A percentile compares a stretch with the other conserved stretches of the same genome.
These are phyloP conservation scores for Ascidia mentula DNA, from an alignment of 23 tunicate species.

Conservation along the genomic window DNA sequence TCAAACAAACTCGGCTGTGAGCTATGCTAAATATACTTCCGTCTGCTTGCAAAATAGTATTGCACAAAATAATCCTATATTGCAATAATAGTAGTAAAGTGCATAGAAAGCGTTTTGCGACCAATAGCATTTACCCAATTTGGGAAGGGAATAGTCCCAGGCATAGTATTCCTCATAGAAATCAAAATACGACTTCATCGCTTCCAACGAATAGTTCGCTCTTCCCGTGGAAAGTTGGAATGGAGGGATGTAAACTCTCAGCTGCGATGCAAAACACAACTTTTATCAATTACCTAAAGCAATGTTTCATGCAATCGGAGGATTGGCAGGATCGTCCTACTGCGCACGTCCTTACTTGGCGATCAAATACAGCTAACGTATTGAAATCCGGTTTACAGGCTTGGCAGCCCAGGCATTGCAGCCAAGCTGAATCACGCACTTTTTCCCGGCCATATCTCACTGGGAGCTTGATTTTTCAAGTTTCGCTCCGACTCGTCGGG, in stretches of 20 bases:
- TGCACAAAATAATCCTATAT: background rate
- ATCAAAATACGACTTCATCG: conserved; percentile 66
- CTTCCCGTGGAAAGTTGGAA: conserved; percentile 51
- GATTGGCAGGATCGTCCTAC: too few species aligned
- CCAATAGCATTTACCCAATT: conserved; percentile 76
- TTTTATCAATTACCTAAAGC: background rate
- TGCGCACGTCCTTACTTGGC: too few species aligned
- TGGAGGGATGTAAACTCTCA: conserved; percentile 73
- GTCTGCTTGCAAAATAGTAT: background rate
- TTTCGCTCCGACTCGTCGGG: too few species aligned
- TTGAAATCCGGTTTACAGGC: too few species aligned
- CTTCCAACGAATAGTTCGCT: conserved; percentile 69
- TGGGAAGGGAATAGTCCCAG: conserved; percentile 81
- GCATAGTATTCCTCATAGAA: conserved; percentile 64
- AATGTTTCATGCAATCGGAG: too few species aligned
- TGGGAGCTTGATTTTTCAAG: too few species aligned
- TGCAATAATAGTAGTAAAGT: background rate
- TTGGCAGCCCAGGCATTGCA: too few species aligned
- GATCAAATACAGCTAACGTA: too few species aligned
- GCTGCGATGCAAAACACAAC: conserved; percentile 20
- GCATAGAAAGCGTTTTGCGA: background rate
- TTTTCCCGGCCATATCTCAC: too few species aligned
- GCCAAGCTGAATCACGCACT: too few species aligned
- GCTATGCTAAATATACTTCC: too few species aligned
- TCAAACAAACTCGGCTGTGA: too few species aligned